Evolutionary conservation across 2,888 invertebrate species (phyloP).

Genomic region (Horisme vitalbata): DNA sequence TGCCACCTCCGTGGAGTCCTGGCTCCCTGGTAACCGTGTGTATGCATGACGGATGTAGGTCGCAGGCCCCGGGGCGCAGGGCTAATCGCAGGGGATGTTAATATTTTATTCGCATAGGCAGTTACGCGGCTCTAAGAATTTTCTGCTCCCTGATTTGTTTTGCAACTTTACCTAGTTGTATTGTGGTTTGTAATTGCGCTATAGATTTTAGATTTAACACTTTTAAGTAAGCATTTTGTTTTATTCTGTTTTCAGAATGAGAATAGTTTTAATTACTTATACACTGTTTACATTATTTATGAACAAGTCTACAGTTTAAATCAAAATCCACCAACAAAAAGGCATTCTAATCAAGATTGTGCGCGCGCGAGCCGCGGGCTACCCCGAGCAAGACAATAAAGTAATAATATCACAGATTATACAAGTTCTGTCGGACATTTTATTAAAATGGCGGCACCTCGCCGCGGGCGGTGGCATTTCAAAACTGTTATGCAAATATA

Average conservation of each 20-base stretch:
- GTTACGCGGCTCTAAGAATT: slow-evolving; percentile 22
- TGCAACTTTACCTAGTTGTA: not conserved
- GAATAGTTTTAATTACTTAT: no score
- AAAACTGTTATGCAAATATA: slow-evolving; percentile 5
- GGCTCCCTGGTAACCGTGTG: slow-evolving; percentile 18
- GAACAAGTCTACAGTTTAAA: no score
- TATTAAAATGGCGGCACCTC: slow-evolving; percentile 44
- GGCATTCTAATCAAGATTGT: slow-evolving; percentile 14
- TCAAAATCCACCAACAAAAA: slow-evolving; percentile 6
- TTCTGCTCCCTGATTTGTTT: slow-evolving; percentile 12
- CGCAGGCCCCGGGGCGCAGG: slow-evolving; percentile 39
- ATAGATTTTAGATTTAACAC: no score
- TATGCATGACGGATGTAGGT: slow-evolving; percentile 45
- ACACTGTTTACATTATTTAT: no score
- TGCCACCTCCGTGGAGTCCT: slow-evolving; percentile 14
- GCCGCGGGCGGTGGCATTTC: slow-evolving; percentile 40
- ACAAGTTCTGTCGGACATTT: slow-evolving; percentile 32
- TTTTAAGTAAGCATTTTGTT: no score
- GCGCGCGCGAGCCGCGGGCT: slow-evolving; percentile 4
- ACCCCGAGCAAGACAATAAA: slow-evolving; percentile 21
- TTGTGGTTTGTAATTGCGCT: no score
- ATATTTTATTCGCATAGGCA: slow-evolving; percentile 30
- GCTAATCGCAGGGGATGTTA: slow-evolving; percentile 32
- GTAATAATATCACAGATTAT: slow-evolving; percentile 25
- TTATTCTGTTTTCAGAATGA: no score